Evolutionary conservation across 2,113 vertebrate genomes (phyloP).

Genomic region (Tor tambroides): DNA sequence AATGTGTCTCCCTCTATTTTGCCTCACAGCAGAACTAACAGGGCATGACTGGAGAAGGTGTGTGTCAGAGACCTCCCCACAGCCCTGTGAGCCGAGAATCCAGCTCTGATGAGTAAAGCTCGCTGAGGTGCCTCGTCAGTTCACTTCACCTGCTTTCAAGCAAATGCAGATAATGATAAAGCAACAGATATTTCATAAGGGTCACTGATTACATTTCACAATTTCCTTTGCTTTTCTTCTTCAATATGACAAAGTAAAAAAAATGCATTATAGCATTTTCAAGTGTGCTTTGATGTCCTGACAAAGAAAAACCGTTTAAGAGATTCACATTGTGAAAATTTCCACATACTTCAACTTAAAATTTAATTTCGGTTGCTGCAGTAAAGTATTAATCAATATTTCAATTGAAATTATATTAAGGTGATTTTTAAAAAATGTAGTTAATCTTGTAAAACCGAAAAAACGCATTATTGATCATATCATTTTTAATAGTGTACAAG

Average conservation of each 20-base stretch:
- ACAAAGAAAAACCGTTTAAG: too few species aligned
- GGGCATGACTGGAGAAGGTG: slow-evolving; percentile 50
- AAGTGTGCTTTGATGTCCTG: too few species aligned
- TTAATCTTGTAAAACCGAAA: too few species aligned
- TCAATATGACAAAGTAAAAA: neutral
- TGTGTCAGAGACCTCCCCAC: slow-evolving; percentile 36
- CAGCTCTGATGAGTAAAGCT: slow-evolving; percentile 25
- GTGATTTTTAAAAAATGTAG: too few species aligned
- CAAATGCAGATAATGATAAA: slow-evolving; percentile 3
- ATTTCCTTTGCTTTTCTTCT: neutral
- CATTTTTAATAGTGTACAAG: too few species aligned
- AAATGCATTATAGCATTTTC: neutral
- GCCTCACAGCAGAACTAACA: slow-evolving; percentile 55
- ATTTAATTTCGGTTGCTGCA: too few species aligned
- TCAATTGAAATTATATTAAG: too few species aligned
- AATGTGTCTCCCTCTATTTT: slow-evolving; percentile 63
- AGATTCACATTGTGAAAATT: too few species aligned
- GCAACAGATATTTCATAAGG: neutral
- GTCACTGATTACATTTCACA: neutral
- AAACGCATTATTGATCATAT: too few species aligned
- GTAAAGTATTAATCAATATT: too few species aligned
- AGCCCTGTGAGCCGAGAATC: slow-evolving; percentile 39
- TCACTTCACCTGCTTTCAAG: slow-evolving; percentile 13
- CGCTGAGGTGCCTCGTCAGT: neutral
- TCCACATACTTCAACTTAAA: too few species aligned